A percentile compares a stretch with the other conserved stretches of the same genome.
phyloP scores from a whole-genome alignment of 2,888 invertebrate species.

The Acleris cristana region DNA sequence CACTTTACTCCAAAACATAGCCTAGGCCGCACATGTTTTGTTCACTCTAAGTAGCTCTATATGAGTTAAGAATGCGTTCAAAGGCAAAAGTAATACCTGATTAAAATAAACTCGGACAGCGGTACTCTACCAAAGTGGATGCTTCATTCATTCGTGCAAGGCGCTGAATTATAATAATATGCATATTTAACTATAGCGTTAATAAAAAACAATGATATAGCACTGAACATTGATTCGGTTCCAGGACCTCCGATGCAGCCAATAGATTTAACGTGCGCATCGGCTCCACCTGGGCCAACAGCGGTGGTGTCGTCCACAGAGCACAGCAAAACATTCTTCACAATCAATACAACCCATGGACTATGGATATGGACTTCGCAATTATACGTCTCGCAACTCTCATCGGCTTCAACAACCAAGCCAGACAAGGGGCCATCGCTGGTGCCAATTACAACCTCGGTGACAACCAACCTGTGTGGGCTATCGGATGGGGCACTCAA shows the following conservation, averaged over 20 bases:
- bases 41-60: too few relatives aligned
- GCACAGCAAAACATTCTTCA: constrained; percentile 43
- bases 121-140: too few relatives aligned
- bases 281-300: constrained; percentile 45
- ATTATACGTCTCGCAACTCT: constrained; percentile 43
- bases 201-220: too few relatives aligned
- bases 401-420: constrained; percentile 40
- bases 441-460: constrained; percentile 44
- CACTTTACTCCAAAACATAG: too few relatives aligned
- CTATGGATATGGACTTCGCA: constrained; percentile 50
- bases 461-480: constrained; percentile 44
- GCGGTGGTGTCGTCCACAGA: constrained; percentile 43
- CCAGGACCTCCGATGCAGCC: constrained; percentile 25
- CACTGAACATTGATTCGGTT: not conserved
- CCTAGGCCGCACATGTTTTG: too few relatives aligned
- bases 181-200: too few relatives aligned
- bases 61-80: too few relatives aligned
- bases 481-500: constrained; percentile 56
- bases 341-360: constrained; percentile 44
- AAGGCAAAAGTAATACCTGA: too few relatives aligned
- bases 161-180: too few relatives aligned
- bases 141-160: too few relatives aligned
- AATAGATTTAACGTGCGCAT: constrained; percentile 50
- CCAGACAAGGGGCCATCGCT: constrained; percentile 40
- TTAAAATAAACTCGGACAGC: too few relatives aligned